Evolutionary conservation across 2,113 vertebrate genomes (phyloP).

Genomic region (Misgurnus anguillicaudatus): DNA sequence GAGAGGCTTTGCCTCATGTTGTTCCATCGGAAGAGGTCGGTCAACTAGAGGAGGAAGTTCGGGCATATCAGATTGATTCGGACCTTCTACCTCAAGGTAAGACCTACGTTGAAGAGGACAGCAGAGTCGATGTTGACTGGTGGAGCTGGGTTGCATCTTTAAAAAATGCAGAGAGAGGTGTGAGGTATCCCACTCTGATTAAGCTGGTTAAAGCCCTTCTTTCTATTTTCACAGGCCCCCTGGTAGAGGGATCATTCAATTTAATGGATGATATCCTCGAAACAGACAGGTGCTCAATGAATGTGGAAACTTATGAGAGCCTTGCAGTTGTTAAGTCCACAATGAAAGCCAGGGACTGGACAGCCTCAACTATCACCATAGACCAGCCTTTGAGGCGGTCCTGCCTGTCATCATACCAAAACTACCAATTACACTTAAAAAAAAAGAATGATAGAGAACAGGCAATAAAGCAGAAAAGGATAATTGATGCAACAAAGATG

Average conservation of each 20-base stretch:
- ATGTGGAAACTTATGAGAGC: slow-evolving; percentile 13
- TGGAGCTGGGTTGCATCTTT: background rate
- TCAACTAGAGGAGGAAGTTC: slow-evolving; percentile 21
- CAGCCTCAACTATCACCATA: slow-evolving; percentile 38
- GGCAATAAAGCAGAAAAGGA: background rate
- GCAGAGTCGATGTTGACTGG: slow-evolving; percentile 36
- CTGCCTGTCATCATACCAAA: slow-evolving; percentile 31
- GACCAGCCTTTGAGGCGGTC: slow-evolving; percentile 13
- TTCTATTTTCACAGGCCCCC: slow-evolving; percentile 28
- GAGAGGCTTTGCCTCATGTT: slow-evolving; percentile 41
- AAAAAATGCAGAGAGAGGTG: slow-evolving; percentile 27
- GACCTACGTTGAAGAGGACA: slow-evolving; percentile 14
- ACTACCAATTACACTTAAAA: background rate
- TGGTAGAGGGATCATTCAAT: too few species aligned
- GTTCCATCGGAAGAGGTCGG: slow-evolving; percentile 26
- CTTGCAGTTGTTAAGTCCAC: background rate
- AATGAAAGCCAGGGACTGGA: slow-evolving; percentile 27
- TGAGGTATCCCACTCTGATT: slow-evolving; percentile 20
- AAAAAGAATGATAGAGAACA: background rate
- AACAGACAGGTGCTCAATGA: slow-evolving; percentile 27
- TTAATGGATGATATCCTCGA: background rate
- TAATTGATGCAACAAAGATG: background rate
- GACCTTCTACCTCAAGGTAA: slow-evolving; percentile 7
- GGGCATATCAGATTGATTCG: slow-evolving; percentile 22
- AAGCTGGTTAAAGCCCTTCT: slow-evolving; percentile 30